Conservation (phyloP, 1,140 invertebrate genomes). For the Laodelphax striatellus region DNA sequence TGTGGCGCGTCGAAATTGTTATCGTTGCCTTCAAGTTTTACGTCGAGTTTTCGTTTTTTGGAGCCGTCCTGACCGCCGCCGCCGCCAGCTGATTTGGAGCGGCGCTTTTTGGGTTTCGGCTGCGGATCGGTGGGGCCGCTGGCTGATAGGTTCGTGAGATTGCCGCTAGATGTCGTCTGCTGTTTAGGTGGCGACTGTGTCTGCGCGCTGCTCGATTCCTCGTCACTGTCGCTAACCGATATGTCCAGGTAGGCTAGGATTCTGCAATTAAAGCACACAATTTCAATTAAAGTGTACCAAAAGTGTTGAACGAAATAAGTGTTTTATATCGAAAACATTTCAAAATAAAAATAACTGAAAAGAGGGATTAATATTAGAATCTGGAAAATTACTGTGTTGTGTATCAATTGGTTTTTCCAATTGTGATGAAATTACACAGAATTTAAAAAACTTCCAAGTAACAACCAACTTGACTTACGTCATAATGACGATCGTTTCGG, state of each 20-base stretch:
- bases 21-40: conserved; percentile 25
- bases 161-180: not conserved
- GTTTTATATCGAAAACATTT: no score
- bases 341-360: no score
- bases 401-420: no score
- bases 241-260: conserved; percentile 57
- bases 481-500: no score
- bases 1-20: conserved; percentile 7
- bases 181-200: not conserved
- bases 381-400: no score
- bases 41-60: conserved; percentile 34
- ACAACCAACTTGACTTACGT: no score
- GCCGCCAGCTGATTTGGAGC: conserved; percentile 30
- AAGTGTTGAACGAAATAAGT: no score
- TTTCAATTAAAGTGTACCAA: no score
- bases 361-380: no score
- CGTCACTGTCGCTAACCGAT: conserved; percentile 47
- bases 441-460: no score
- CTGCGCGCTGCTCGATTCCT: conserved; percentile 24
- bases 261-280: conserved; percentile 32
- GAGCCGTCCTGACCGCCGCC: conserved; percentile 32
- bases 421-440: no score
- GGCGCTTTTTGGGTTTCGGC: conserved; percentile 31
- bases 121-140: not conserved
- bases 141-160: no score